phyloP scores from a whole-genome alignment of 1,140 invertebrate species.

The Calliphora vicina region DNA sequence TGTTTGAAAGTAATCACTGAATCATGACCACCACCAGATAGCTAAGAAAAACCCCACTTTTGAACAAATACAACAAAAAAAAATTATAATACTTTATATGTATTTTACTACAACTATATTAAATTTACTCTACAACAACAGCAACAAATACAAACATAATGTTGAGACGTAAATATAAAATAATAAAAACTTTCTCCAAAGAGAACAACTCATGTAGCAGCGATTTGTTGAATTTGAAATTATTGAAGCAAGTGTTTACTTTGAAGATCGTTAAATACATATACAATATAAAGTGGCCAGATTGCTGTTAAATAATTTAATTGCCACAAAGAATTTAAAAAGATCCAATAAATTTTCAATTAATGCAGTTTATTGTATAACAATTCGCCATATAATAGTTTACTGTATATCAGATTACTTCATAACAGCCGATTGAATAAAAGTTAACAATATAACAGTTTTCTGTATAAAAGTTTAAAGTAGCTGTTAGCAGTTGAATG shows the following conservation, averaged over 20 bases:
- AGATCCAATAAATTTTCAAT: too few species aligned
- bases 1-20: conserved; percentile 35
- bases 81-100: neutral
- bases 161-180: conserved; percentile 5
- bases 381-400: too few species aligned
- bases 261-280: neutral
- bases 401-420: too few species aligned
- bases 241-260: conserved; percentile 8
- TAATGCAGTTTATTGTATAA: too few species aligned
- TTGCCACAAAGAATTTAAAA: too few species aligned
- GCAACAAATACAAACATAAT: neutral
- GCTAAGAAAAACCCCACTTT: conserved; percentile 29
- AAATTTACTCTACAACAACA: neutral
- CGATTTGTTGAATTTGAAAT: neutral
- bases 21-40: conserved; percentile 30
- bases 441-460: too few species aligned
- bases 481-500: too few species aligned
- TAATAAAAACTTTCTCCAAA: neutral
- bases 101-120: conserved; percentile 1
- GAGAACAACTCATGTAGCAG: neutral
- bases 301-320: too few species aligned
- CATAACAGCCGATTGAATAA: too few species aligned
- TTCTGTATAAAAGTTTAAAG: too few species aligned
- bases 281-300: neutral
- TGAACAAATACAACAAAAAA: neutral